phyloP scores from a whole-genome alignment of 1,140 invertebrate species.

The Aphaenogaster ashmeadi region DNA sequence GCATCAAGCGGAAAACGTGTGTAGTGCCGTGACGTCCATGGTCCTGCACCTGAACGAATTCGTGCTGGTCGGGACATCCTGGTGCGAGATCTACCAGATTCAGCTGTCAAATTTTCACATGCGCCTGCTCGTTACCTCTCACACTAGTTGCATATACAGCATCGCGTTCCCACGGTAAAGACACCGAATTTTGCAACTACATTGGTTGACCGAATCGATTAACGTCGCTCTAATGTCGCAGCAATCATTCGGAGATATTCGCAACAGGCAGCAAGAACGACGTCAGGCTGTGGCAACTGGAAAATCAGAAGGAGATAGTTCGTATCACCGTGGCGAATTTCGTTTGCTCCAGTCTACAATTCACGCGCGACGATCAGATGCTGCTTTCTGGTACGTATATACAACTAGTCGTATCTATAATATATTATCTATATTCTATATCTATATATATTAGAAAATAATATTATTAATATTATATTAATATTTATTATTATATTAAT shows the following conservation, averaged over 20 bases:
- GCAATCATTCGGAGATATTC: conserved; percentile 93
- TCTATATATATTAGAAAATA: too few species aligned
- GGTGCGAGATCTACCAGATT: conserved; percentile 94
- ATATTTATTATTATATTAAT: background rate
- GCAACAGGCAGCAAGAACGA: conserved; percentile 94
- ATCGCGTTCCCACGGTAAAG: conserved; percentile 94
- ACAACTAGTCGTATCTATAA: background rate
- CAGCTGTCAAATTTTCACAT: conserved; percentile 91
- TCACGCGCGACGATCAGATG: conserved; percentile 92
- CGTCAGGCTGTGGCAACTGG: conserved; percentile 94
- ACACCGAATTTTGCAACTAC: background rate
- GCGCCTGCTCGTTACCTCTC: conserved; percentile 93
- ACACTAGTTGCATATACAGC: conserved; percentile 93
- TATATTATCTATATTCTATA: background rate
- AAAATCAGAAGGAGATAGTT: conserved; percentile 92
- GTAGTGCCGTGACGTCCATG: conserved; percentile 90
- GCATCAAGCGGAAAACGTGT: conserved; percentile 87
- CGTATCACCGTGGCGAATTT: conserved; percentile 95
- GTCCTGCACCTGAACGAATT: conserved; percentile 88
- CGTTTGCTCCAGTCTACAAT: conserved; percentile 92
- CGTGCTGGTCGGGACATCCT: conserved; percentile 91
- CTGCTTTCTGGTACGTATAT: conserved; percentile 90
- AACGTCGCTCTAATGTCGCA: conserved; percentile 79
- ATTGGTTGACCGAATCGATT: background rate
- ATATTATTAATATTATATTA: too few species aligned